Evolutionary conservation across 2,888 invertebrate species (phyloP).

Genomic region (Volucella inanis): DNA sequence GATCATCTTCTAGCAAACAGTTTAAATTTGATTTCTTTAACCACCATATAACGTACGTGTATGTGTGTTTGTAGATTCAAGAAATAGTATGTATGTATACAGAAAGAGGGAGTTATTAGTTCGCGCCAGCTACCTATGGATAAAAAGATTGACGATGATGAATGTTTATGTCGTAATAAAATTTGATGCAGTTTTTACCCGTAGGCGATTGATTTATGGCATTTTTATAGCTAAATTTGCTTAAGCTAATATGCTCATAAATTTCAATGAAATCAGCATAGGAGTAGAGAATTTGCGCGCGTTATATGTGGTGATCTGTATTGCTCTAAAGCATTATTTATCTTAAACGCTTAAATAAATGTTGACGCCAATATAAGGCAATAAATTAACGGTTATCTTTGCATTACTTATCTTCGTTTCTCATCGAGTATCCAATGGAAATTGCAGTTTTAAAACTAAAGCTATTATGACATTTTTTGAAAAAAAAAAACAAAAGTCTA

Average conservation of each 20-base stretch:
- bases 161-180: conserved; percentile 54
- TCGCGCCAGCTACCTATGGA: neutral
- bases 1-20: conserved; percentile 54
- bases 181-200: conserved; percentile 30
- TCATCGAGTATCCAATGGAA: no score
- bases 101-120: conserved; percentile 13
- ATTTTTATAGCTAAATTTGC: conserved; percentile 26
- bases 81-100: neutral
- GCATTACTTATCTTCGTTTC: no score
- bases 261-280: conserved; percentile 44
- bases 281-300: neutral
- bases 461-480: no score
- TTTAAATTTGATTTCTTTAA: conserved; percentile 39
- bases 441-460: no score
- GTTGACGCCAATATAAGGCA: conserved; percentile 1
- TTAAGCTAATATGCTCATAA: neutral
- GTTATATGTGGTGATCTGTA: conserved; percentile 26
- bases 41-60: conserved; percentile 5
- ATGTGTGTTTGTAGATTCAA: no score
- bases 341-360: conserved; percentile 14
- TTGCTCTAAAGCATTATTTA: conserved; percentile 1
- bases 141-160: conserved; percentile 48
- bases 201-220: conserved; percentile 45
- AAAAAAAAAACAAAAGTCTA: no score
- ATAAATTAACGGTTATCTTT: neutral